Evolutionary conservation across 2,888 invertebrate species (phyloP), one percentile per base, ranked within the genome.

Genomic region (Orthosia gracilis): DNA sequence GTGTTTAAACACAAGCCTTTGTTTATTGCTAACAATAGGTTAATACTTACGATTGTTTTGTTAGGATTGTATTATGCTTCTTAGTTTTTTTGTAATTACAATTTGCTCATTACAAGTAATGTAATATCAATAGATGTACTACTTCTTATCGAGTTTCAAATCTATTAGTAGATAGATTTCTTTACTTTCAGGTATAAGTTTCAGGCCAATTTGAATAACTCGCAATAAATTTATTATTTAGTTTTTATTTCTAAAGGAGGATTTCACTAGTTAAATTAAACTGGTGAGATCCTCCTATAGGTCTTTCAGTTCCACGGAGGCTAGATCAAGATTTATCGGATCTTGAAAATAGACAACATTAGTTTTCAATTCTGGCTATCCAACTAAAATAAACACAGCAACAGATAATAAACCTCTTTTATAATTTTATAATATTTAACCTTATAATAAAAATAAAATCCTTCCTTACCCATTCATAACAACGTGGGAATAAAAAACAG

Each of bases 401-500:
- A 31, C 12, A n/a, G 9, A 52, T 31, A 7, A 31, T 31, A 31
- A 31, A 31, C 7, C 31, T 31, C 31, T 7, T 31, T 31, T 31
- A 31, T 5, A 7, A 7, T 7, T 31, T 31, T 3, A 31, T 7
- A 31, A 7, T 40, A 40, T 40, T 40, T 40, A 40, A 40, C 7
- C 7, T 40, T n/a, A 59, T 61, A 40, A n/a, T 45, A 12, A 15
- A n/a, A 11, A 31, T 40, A 52, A 18, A 58, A 59, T 45, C 52
- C 17, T 47, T 50, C 11, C n/a, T 18, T 18, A 45, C n/a, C 1
- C 4, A 12, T 23, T 12, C 12, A 1, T 13, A 45, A 52, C 54
- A 65, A 15, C 79, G 78, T 80, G 76, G 61, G 78, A 85, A 85
- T 52, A 45, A 49, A 67, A 67, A 54, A 40, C 17, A 0, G 72